These are phyloP conservation scores for Alentia gelatinosa DNA, from an alignment of 2,888 invertebrate species.

Conservation along the genomic window DNA sequence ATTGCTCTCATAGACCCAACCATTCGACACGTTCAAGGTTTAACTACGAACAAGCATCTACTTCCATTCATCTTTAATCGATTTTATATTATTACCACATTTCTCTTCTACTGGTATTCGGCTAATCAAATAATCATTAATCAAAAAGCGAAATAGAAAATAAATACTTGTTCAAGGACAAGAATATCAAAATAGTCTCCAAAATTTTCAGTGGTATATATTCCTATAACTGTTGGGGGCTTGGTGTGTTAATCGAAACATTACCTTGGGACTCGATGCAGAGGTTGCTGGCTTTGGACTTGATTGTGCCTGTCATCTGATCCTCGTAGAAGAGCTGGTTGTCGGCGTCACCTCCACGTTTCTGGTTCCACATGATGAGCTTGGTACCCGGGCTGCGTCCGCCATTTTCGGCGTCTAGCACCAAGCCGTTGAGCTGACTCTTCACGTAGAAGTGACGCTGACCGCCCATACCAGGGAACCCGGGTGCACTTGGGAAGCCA, in stretches of 20 bases:
- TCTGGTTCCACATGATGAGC: slow-evolving; percentile 43
- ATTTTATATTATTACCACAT: too few species aligned
- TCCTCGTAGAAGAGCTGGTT: slow-evolving; percentile 43
- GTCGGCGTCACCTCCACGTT: neutral
- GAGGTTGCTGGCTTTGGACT: slow-evolving; percentile 22
- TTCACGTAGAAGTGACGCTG: neutral
- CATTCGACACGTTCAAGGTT: too few species aligned
- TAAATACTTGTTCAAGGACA: too few species aligned
- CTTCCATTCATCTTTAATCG: too few species aligned
- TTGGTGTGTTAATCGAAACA: neutral
- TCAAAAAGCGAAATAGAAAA: too few species aligned
- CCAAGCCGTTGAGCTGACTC: slow-evolving; percentile 21
- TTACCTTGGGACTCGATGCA: neutral
- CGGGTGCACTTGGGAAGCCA: neutral
- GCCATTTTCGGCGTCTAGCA: neutral
- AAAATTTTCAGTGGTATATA: too few species aligned
- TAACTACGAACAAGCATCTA: neutral
- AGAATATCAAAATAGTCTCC: too few species aligned
- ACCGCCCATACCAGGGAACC: neutral
- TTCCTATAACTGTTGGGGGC: too few species aligned
- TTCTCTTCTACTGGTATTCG: too few species aligned
- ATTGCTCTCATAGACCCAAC: too few species aligned
- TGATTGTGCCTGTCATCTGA: neutral
- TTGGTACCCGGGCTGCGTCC: neutral
- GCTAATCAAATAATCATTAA: too few species aligned